phyloP scores from a whole-genome alignment of 2,888 invertebrate genomes.

The Drosophila demipolita region DNA sequence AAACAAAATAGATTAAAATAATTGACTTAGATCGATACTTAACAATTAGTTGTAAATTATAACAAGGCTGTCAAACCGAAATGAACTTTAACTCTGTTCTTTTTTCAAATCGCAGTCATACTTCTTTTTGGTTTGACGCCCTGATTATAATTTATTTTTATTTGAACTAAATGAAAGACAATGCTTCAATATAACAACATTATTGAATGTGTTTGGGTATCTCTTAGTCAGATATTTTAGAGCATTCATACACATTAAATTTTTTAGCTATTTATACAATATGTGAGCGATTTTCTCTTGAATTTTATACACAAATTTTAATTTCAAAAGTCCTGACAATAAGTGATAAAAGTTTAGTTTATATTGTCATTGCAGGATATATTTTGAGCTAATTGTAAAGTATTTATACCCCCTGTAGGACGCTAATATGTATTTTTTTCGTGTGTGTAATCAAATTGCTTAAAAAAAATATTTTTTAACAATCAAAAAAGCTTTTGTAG shows the following conservation, averaged over 20 bases:
- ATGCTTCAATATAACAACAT: background rate
- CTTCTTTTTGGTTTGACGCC: background rate
- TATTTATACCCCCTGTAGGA: conserved; percentile 44
- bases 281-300: conserved; percentile 18
- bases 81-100: background rate
- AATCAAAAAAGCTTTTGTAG: conserved; percentile 21
- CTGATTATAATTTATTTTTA: background rate
- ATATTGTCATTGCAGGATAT: conserved; percentile 34
- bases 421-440: conserved; percentile 32
- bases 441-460: conserved; percentile 25
- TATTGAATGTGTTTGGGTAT: conserved; percentile 20
- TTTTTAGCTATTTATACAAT: conserved; percentile 26
- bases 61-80: background rate
- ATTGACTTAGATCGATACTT: conserved; percentile 3
- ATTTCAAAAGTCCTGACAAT: conserved; percentile 39
- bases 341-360: conserved; percentile 45
- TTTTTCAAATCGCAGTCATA: background rate
- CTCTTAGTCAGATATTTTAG: conserved; percentile 23
- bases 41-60: background rate
- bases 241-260: conserved; percentile 24
- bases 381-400: conserved; percentile 42
- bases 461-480: conserved; percentile 16
- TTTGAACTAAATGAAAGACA: background rate
- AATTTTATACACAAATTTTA: conserved; percentile 11
- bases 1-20: background rate